Conservation (phyloP, 2,888 invertebrate species). For the Helleia helle region DNA sequence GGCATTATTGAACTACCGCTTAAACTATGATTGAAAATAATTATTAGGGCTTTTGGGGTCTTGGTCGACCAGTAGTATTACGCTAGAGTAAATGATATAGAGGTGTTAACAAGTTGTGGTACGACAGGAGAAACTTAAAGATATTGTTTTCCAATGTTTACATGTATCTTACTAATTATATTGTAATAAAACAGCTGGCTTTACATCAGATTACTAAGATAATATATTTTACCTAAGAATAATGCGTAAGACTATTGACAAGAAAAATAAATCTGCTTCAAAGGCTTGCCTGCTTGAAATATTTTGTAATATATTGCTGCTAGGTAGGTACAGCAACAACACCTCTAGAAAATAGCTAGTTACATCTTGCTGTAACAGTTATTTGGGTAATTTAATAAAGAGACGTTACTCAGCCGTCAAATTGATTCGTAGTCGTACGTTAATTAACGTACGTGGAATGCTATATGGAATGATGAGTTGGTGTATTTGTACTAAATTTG, state of each 20-base stretch:
- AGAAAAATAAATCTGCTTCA: too few relatives aligned
- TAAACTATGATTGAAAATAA: not conserved
- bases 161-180: too few relatives aligned
- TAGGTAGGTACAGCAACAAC: too few relatives aligned
- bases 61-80: not conserved
- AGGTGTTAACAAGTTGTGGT: not conserved
- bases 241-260: too few relatives aligned
- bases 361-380: not conserved
- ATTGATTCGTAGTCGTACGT: not conserved
- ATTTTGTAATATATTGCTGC: too few relatives aligned
- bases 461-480: not conserved
- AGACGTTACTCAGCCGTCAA: slow-evolving; percentile 1
- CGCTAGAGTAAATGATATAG: not conserved
- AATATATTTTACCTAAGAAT: too few relatives aligned
- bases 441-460: not conserved
- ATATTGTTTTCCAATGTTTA: too few relatives aligned
- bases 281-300: too few relatives aligned
- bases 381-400: not conserved
- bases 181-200: too few relatives aligned
- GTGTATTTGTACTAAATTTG: not conserved
- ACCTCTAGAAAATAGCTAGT: too few relatives aligned
- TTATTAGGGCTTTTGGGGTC: not conserved
- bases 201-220: too few relatives aligned
- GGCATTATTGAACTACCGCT: not conserved
- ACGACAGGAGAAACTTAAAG: too few relatives aligned